Conservation (phyloP, 2,888 invertebrate species). For the Drosophila suboccidentalis region DNA sequence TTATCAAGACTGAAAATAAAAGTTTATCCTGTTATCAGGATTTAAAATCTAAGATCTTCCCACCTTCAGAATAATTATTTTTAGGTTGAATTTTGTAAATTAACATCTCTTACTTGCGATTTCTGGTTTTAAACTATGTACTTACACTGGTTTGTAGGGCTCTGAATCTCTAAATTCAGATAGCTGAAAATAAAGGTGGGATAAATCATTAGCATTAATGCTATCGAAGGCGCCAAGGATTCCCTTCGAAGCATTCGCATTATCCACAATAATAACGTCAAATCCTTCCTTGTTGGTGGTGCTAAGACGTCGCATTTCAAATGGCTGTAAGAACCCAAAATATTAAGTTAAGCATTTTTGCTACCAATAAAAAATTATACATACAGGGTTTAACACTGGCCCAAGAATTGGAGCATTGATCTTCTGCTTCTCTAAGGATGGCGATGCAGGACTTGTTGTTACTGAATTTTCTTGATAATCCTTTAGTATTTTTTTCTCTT, state of each 20-base stretch:
- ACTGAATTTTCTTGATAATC: background rate
- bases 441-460: background rate
- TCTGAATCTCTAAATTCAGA: conserved; percentile 30
- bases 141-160: conserved; percentile 57
- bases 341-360: background rate
- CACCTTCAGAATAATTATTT: no score
- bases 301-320: conserved; percentile 32
- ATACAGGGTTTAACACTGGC: conserved; percentile 23
- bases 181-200: conserved; percentile 28
- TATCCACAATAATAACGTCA: conserved; percentile 56
- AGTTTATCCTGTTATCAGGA: no score
- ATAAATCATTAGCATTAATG: conserved; percentile 17
- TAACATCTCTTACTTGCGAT: no score
- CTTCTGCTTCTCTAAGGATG: no score
- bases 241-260: conserved; percentile 39
- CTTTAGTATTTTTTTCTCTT: background rate
- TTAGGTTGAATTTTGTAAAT: no score
- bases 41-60: no score
- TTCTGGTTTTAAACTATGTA: background rate
- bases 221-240: conserved; percentile 59
- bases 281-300: conserved; percentile 27
- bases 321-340: conserved; percentile 43
- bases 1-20: no score
- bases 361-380: background rate
- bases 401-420: background rate